phyloP scores from a whole-genome alignment of 2,113 vertebrate genomes.

The Etheostoma cragini region DNA sequence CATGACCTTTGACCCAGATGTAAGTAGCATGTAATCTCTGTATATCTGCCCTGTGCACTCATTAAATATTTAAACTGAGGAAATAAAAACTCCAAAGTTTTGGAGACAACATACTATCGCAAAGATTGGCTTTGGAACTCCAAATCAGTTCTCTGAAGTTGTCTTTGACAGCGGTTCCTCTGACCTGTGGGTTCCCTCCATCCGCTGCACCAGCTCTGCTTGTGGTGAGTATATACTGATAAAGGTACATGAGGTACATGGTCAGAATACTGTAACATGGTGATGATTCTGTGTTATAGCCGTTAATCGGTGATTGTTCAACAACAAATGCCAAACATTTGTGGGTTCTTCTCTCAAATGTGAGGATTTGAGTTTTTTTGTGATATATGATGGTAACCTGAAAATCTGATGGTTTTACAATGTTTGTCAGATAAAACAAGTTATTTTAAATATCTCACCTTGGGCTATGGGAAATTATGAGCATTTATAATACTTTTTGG shows the following conservation, averaged over 20 bases:
- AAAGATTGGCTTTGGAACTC: conserved; percentile 69
- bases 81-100: not conserved
- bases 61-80: not conserved
- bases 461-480: not conserved
- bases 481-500: not conserved
- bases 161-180: conserved; percentile 77
- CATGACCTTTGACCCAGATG: conserved; percentile 72
- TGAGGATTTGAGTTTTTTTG: not conserved
- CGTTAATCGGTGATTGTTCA: not conserved
- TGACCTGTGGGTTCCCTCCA: conserved; percentile 76
- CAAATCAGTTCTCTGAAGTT: conserved; percentile 70
- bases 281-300: not conserved
- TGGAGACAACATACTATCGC: conserved; percentile 61
- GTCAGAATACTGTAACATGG: not conserved
- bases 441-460: not conserved
- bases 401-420: not conserved
- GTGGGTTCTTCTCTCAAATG: not conserved
- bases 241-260: too few species aligned
- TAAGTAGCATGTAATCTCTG: conserved; percentile 59
- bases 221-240: conserved; percentile 31
- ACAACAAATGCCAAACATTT: not conserved
- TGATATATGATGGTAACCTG: not conserved
- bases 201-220: conserved; percentile 31
- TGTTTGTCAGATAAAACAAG: not conserved
- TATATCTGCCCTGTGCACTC: not conserved